phyloP scores from a whole-genome alignment of 2,888 invertebrate species.

The Eupithecia inturbata region DNA sequence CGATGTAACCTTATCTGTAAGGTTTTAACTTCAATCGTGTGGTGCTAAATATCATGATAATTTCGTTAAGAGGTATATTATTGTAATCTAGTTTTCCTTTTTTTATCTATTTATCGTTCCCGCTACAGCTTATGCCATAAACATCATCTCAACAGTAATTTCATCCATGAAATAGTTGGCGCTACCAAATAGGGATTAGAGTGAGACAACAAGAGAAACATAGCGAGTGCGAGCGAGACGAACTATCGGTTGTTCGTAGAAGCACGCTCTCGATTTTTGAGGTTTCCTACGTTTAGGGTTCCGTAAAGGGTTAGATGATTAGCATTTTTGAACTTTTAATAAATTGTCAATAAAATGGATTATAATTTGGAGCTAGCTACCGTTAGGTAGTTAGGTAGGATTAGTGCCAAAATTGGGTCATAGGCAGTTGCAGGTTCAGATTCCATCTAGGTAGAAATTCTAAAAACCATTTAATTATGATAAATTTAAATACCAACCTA shows the following conservation, averaged over 20 bases:
- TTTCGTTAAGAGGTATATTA: background rate
- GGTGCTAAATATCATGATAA: background rate
- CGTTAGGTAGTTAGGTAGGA: too few relatives aligned
- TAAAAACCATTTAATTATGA: background rate
- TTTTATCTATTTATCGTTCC: slow-evolving; percentile 35
- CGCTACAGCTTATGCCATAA: slow-evolving; percentile 50
- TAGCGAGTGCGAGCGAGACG: slow-evolving; percentile 57
- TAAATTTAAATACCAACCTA: background rate
- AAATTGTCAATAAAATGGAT: background rate
- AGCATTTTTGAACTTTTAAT: slow-evolving; percentile 1
- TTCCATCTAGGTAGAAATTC: background rate
- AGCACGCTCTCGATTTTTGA: slow-evolving; percentile 69
- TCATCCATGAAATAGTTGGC: slow-evolving; percentile 84
- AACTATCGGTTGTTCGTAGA: slow-evolving; percentile 47
- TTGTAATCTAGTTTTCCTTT: background rate
- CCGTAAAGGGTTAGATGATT: slow-evolving; percentile 21
- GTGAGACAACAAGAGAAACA: slow-evolving; percentile 56
- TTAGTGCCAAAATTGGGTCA: background rate
- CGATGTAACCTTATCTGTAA: too few relatives aligned
- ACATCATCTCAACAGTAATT: slow-evolving; percentile 70
- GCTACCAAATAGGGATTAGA: slow-evolving; percentile 84
- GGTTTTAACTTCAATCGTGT: background rate
- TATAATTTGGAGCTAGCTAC: background rate
- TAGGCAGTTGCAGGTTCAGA: background rate
- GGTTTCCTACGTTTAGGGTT: slow-evolving; percentile 61